Percentiles rank a stretch among this genome's conserved stretches.
Evolutionary conservation across 2,113 vertebrate genomes (phyloP).

Genomic region (Ranitomeya variabilis): DNA sequence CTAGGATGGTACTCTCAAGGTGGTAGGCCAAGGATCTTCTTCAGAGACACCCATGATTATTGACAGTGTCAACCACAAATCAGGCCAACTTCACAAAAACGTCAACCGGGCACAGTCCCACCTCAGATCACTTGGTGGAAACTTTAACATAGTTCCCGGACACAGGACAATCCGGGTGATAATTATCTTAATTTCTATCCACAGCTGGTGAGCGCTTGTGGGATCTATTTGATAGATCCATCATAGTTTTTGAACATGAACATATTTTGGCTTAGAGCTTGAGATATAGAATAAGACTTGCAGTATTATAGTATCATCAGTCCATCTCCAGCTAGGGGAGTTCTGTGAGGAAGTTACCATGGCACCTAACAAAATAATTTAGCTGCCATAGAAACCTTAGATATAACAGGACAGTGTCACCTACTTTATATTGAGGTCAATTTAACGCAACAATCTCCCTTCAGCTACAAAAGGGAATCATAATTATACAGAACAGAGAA

Average conservation of each 20-base stretch:
- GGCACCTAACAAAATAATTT: slow-evolving; percentile 25
- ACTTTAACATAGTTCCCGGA: neutral
- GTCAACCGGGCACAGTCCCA: neutral
- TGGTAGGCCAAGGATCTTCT: neutral
- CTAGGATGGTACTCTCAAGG: neutral
- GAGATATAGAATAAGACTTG: neutral
- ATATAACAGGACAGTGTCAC: slow-evolving; percentile 8
- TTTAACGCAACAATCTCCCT: neutral
- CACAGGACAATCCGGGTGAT: neutral
- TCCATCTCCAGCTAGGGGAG: neutral
- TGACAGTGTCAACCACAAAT: neutral
- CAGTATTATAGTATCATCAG: neutral
- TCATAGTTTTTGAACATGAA: neutral
- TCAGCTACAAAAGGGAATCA: neutral
- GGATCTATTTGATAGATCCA: neutral
- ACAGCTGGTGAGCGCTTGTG: neutral
- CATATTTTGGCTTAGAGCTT: neutral
- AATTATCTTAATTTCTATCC: neutral
- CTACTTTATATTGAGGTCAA: neutral
- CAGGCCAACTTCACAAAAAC: neutral
- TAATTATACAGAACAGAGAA: neutral
- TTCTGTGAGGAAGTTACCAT: slow-evolving; percentile 33
- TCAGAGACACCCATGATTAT: neutral
- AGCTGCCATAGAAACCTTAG: slow-evolving; percentile 55
- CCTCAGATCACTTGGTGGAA: neutral